These are phyloP conservation scores for Montipora capricornis DNA, from an alignment of 64 coral and sea anemone species.

Conservation along the genomic window DNA sequence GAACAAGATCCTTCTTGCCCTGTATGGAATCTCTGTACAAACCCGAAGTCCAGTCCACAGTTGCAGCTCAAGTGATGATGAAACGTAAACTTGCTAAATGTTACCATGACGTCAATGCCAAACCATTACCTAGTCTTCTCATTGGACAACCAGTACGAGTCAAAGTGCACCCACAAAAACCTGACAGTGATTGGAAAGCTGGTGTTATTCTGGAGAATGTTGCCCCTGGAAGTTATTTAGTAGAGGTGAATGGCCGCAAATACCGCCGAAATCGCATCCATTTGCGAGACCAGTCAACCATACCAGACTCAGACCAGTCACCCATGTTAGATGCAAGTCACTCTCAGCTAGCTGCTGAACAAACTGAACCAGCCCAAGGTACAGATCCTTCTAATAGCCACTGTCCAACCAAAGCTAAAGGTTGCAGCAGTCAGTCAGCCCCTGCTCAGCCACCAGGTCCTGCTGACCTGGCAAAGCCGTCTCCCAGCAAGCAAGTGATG, in stretches of 20 bases:
- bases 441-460: neutral
- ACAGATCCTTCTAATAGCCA: neutral
- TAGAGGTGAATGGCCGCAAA: constrained; percentile 21
- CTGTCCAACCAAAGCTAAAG: neutral
- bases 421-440: neutral
- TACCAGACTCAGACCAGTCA: neutral
- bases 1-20: neutral
- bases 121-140: neutral
- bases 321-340: neutral
- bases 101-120: neutral
- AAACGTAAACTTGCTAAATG: neutral
- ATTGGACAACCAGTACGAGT: neutral
- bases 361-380: neutral
- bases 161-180: neutral
- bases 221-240: neutral
- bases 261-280: constrained; percentile 16
- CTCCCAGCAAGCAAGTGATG: neutral
- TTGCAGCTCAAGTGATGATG: neutral
- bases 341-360: neutral
- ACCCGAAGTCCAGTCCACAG: neutral
- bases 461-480: neutral
- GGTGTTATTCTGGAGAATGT: neutral
- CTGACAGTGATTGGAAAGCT: neutral
- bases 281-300: neutral
- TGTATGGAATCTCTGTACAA: neutral